phyloP scores from a whole-genome alignment of 1,140 invertebrate species.

The Drosophila murphyi region DNA sequence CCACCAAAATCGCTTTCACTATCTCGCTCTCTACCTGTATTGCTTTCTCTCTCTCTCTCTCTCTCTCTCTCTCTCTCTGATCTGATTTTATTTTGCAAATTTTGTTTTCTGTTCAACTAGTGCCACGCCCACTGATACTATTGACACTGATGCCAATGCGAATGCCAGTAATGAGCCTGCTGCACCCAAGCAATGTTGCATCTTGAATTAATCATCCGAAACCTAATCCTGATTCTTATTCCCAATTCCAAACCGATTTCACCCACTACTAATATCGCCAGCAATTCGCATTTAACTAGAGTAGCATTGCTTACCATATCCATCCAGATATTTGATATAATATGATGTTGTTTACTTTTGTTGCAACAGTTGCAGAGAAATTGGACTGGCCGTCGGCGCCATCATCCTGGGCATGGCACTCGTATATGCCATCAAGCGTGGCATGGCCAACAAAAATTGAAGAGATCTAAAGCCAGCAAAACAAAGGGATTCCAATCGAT shows the following conservation, averaged over 20 bases:
- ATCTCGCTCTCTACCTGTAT: neutral
- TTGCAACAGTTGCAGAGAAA: conserved; percentile 72
- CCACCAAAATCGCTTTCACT: no score
- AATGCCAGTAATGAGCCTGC: conserved; percentile 38
- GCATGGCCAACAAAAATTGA: conserved; percentile 53
- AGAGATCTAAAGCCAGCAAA: neutral
- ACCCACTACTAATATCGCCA: neutral
- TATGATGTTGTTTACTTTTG: conserved; percentile 5
- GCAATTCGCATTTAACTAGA: neutral
- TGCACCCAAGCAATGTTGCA: conserved; percentile 72
- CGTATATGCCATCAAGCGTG: conserved; percentile 64
- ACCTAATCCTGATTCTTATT: neutral
- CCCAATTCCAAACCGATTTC: no score
- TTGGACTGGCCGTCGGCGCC: conserved; percentile 77
- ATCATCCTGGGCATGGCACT: conserved; percentile 79
- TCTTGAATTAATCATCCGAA: conserved; percentile 55
- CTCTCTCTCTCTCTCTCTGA: conserved; percentile 2
- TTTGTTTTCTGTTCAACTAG: conserved; percentile 46
- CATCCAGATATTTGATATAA: conserved; percentile 17
- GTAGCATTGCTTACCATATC: neutral
- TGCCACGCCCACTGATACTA: conserved; percentile 42
- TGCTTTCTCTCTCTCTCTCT: conserved; percentile 1
- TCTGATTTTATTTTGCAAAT: conserved; percentile 30
- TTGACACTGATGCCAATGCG: conserved; percentile 28
- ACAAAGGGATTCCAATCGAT: neutral